phyloP scores from a whole-genome alignment of 2,797 vertebrate species.

The Ataeniobius toweri region DNA sequence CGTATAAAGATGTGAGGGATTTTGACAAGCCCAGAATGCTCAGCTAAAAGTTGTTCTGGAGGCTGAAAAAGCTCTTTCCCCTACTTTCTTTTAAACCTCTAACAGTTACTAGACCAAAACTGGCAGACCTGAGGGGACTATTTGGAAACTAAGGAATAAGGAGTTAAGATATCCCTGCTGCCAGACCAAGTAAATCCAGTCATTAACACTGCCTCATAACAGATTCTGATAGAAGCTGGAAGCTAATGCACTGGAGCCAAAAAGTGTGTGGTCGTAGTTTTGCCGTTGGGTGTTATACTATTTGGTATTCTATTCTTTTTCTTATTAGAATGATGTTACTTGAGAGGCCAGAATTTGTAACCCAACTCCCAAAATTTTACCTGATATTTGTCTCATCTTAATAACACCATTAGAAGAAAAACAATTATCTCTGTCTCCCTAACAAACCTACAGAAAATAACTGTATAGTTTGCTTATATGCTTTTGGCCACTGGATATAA shows the following conservation, averaged over 20 bases:
- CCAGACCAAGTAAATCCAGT: background rate
- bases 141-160: background rate
- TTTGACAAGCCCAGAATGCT: conserved; percentile 4
- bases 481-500: background rate
- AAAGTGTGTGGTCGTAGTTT: background rate
- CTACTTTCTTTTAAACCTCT: background rate
- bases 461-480: background rate
- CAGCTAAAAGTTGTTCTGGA: background rate
- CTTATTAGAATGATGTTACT: background rate
- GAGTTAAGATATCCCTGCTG: background rate
- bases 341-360: background rate
- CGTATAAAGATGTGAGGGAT: background rate
- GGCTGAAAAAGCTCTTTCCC: background rate
- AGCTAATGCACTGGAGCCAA: background rate
- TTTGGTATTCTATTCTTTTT: too few species aligned
- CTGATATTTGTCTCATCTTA: background rate
- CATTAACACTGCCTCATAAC: background rate
- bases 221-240: conserved; percentile 1
- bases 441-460: background rate
- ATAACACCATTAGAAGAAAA: background rate
- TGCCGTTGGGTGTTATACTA: background rate
- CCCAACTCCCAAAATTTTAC: background rate
- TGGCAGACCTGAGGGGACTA: conserved; percentile 4
- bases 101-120: background rate
- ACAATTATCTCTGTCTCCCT: background rate